Base-by-base conservation (phyloP, 2,888 invertebrate species). In the Diploptera punctata region DNA sequence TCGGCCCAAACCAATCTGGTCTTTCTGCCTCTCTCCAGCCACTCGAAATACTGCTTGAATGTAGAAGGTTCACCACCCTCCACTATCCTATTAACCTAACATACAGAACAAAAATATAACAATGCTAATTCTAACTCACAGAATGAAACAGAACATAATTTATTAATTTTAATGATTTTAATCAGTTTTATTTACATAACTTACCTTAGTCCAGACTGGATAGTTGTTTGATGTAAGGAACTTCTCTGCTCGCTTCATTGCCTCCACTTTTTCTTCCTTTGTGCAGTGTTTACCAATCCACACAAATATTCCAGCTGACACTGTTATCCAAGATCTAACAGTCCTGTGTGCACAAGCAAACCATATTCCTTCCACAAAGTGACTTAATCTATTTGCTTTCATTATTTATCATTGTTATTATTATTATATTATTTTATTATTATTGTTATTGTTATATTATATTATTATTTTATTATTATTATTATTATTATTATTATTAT, bases 31-130 rank as follows among this genome's bases (percentile, higher is more conserved):
- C 91, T 54, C 89, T 87, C 95, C 95, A 95, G 0, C 90, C 89
- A 2, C 87, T 82, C n/a, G 84, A 96, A 97, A 84, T 94, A 96
- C 79, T 97, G 95, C 77, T 94, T 94, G 84, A 97, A 97, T 7
- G 91, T 88, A 0, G 93, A 90, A 0, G 96, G 91, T 81, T 97
- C 97, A 0, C 91, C 93, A 21, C 90, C 90, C 80, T 97, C 94
- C 0, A 94, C 90, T 16, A 97, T 88, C 77, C 91, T 87, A 78
- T 89, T 87, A 0, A 91, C 88, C 85, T 89, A 33, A 7, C 33
- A 33, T 7, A 33, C 33, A 10, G 10, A 33, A 33, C 33, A 33
- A 33, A 7, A 47, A 68, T 5, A 49, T 9, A 19, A 24, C 7
- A 29, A 62, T 10, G 18, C 33, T 21, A 62, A 19, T n/a, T 31